Conservation (phyloP, 2,113 vertebrate genomes). For the Pyxicephalus adspersus region DNA sequence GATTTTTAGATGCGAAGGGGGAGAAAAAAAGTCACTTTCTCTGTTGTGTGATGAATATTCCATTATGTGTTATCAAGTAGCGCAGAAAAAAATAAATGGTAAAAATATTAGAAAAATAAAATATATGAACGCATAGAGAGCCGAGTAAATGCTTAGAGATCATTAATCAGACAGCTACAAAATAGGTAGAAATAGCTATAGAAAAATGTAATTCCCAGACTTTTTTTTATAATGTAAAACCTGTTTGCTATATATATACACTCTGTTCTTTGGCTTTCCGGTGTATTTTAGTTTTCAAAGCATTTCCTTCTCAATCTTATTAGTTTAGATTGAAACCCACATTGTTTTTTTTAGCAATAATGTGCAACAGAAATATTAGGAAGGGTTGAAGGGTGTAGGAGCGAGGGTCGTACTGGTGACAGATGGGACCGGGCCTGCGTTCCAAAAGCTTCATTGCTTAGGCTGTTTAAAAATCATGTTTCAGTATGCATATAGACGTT, state of each 20-base stretch:
- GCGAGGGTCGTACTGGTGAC: too few relatives aligned
- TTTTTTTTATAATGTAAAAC: slow-evolving; percentile 67
- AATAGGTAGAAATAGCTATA: slow-evolving; percentile 69
- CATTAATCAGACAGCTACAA: slow-evolving; percentile 75
- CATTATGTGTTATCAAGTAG: slow-evolving; percentile 81
- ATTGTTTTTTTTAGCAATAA: not conserved
- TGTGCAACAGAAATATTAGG: too few relatives aligned
- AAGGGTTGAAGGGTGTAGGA: too few relatives aligned
- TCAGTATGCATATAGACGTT: too few relatives aligned
- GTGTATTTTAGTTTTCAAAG: slow-evolving; percentile 59
- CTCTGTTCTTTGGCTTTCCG: slow-evolving; percentile 70
- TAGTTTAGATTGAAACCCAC: not conserved
- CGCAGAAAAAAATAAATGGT: slow-evolving; percentile 78
- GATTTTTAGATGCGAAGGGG: slow-evolving; percentile 66
- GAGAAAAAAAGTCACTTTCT: slow-evolving; percentile 74
- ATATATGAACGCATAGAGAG: slow-evolving; percentile 74
- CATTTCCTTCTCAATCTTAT: slow-evolving; percentile 23
- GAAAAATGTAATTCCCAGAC: slow-evolving; percentile 59
- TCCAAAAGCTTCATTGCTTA: too few relatives aligned
- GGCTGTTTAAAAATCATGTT: too few relatives aligned
- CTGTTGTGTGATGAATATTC: slow-evolving; percentile 78
- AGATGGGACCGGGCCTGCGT: too few relatives aligned
- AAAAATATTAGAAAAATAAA: slow-evolving; percentile 75
- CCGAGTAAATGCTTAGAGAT: slow-evolving; percentile 62
- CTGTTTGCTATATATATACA: slow-evolving; percentile 67